These are phyloP conservation scores for Pteria penguin DNA, from an alignment of 2,888 invertebrate species.

Conservation along the genomic window DNA sequence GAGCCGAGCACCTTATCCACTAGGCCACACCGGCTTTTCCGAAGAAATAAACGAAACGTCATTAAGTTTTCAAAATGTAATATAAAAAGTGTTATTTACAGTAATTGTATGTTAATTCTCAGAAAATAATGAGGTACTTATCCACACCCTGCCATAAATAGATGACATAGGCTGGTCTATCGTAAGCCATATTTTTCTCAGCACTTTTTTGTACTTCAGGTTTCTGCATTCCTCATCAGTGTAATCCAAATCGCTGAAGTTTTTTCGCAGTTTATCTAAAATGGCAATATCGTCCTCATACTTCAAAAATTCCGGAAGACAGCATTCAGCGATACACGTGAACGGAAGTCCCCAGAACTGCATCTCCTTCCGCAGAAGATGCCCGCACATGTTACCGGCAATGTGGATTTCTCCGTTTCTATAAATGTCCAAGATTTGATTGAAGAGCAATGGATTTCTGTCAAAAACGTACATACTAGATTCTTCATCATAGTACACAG, in stretches of 20 bases:
- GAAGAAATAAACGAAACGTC: too few species aligned
- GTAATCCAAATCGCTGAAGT: neutral
- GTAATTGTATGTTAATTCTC: too few species aligned
- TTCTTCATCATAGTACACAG: slow-evolving; percentile 20
- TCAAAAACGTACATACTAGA: slow-evolving; percentile 41
- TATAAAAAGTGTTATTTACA: too few species aligned
- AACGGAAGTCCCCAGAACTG: slow-evolving; percentile 43
- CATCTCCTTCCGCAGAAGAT: slow-evolving; percentile 38
- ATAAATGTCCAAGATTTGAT: slow-evolving; percentile 45
- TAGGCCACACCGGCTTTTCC: too few species aligned
- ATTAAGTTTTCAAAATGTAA: too few species aligned
- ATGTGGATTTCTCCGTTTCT: slow-evolving; percentile 38
- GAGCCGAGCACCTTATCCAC: too few species aligned
- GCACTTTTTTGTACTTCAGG: neutral
- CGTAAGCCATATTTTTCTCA: slow-evolving; percentile 30
- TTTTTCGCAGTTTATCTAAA: slow-evolving; percentile 1
- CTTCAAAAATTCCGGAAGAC: slow-evolving; percentile 41
- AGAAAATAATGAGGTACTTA: too few species aligned
- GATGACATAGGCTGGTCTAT: slow-evolving; percentile 31
- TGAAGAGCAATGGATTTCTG: slow-evolving; percentile 43
- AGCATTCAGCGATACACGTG: slow-evolving; percentile 37
- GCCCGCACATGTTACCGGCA: slow-evolving; percentile 41
- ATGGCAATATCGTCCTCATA: slow-evolving; percentile 30
- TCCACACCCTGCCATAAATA: slow-evolving; percentile 14
- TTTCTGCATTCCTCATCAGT: neutral